Evolutionary conservation across 2,888 invertebrate species (phyloP).

Genomic region (Nephrocerus scutellatus): DNA sequence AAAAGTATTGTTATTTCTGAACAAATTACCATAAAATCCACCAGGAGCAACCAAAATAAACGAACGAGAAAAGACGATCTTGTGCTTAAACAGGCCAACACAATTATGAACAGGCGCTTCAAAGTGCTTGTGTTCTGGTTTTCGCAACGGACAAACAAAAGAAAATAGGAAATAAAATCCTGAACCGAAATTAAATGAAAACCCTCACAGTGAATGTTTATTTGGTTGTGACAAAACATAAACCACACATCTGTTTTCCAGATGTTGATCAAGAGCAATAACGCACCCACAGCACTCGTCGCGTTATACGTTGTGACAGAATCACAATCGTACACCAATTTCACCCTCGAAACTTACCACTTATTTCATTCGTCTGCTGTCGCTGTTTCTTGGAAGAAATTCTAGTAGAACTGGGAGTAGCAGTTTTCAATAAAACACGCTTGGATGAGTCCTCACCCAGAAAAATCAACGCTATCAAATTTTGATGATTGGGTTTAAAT

Average conservation of each 20-base stretch:
- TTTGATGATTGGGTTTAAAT: conserved; percentile 19
- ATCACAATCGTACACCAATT: too few species aligned
- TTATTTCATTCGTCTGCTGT: too few species aligned
- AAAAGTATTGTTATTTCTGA: conserved; percentile 3
- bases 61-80: conserved; percentile 6
- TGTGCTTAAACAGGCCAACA: conserved; percentile 15
- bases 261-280: too few species aligned
- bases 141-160: neutral
- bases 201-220: conserved; percentile 20
- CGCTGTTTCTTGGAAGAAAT: too few species aligned
- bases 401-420: too few species aligned
- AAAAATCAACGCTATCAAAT: conserved; percentile 16
- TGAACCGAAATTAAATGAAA: conserved; percentile 6
- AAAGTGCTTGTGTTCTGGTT: conserved; percentile 4
- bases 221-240: too few species aligned
- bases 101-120: conserved; percentile 6
- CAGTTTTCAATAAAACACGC: too few species aligned
- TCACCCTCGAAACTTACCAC: too few species aligned
- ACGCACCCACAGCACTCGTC: too few species aligned
- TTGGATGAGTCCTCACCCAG: conserved; percentile 27
- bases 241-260: too few species aligned
- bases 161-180: conserved; percentile 13
- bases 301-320: too few species aligned
- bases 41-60: conserved; percentile 3
- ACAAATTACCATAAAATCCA: conserved; percentile 15